Base-by-base conservation (phyloP, 2,888 invertebrate genomes). In the Alcis repandata region DNA sequence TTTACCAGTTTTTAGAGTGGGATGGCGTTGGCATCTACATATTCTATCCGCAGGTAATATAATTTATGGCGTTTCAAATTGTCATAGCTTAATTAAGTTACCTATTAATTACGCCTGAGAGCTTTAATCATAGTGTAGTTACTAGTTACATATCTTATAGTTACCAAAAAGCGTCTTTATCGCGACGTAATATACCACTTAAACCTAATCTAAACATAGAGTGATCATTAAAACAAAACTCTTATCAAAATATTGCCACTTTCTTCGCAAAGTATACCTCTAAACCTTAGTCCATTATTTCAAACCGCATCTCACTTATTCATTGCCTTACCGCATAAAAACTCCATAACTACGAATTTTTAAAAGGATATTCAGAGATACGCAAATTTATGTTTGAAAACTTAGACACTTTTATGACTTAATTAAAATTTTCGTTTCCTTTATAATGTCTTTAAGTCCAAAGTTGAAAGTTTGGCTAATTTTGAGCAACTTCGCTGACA, bases 321-420 rank as follows among this genome's bases (percentile, higher is more conserved):
- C 20, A 27, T 49, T 27, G 3, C 40, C 11, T 49, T 17, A n/a
- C 59, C 32, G 13, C 41, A 49, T 49, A 49, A 59, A 49, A 48
- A 17, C 56, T 56, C 33, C 33, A 43, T 56, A 48, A 38, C n/a
- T 49, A 20, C 17, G 17, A 22, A 40, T 40, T 38, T 49, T 40
- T 22, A 48, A 20, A 20, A 22, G 17, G 2, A 19, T 49, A 7
- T 33, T 17, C 27, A 33, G 17, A 17, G 41, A 54, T 52, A 58
- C 15, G 11, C 2, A 59, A 53, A 52, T 57, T 58, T 58, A 63
- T 33, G 20, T 59, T 45, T 38, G 15, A 40, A 40, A 53, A 63
- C 63, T 63, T 63, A 22, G 52, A 63, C 53, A 32, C 48, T 63
- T 53, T 59, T 58, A 53, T 48, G 58, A 45, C 36, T 20, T 58